A percentile compares a stretch with the other conserved stretches of the same genome.
Evolutionary conservation across 1,140 invertebrate species (phyloP).

Genomic region (Drepana arcuata): DNA sequence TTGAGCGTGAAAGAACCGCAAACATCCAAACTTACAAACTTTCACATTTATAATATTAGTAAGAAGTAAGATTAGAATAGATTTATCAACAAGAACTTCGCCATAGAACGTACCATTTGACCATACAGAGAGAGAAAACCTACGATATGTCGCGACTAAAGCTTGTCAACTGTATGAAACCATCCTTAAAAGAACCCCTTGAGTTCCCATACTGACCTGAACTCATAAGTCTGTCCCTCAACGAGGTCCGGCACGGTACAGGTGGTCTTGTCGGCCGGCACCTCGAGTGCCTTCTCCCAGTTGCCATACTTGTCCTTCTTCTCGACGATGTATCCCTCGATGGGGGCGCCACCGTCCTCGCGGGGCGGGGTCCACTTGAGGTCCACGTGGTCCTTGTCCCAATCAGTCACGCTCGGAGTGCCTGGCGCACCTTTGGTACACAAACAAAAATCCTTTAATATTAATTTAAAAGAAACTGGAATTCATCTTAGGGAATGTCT

Average conservation of each 20-base stretch:
- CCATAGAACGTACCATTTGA: too few species aligned
- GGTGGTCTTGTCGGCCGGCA: slow-evolving; percentile 84
- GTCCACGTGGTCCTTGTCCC: slow-evolving; percentile 96
- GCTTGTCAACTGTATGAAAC: too few species aligned
- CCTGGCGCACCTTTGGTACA: slow-evolving; percentile 86
- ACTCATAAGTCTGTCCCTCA: slow-evolving; percentile 82
- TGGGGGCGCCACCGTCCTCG: slow-evolving; percentile 88
- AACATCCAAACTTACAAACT: too few species aligned
- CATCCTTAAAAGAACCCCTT: too few species aligned
- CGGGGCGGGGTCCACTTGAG: slow-evolving; percentile 88
- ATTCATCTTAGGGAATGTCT: too few species aligned
- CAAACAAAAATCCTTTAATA: background rate
- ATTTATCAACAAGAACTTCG: too few species aligned
- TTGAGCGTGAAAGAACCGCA: too few species aligned
- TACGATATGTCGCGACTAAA: too few species aligned
- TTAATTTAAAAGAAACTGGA: too few species aligned
- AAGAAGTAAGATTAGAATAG: too few species aligned
- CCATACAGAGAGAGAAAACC: too few species aligned
- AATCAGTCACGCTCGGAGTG: slow-evolving; percentile 92
- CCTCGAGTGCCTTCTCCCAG: slow-evolving; percentile 93
- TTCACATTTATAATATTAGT: too few species aligned
- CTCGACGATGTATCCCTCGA: slow-evolving; percentile 90
- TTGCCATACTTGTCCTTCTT: slow-evolving; percentile 95
- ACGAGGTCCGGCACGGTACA: slow-evolving; percentile 91
- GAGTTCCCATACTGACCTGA: slow-evolving; percentile 55